Evolutionary conservation across 2,113 vertebrate genomes (phyloP).

Genomic region (Sitta europaea): DNA sequence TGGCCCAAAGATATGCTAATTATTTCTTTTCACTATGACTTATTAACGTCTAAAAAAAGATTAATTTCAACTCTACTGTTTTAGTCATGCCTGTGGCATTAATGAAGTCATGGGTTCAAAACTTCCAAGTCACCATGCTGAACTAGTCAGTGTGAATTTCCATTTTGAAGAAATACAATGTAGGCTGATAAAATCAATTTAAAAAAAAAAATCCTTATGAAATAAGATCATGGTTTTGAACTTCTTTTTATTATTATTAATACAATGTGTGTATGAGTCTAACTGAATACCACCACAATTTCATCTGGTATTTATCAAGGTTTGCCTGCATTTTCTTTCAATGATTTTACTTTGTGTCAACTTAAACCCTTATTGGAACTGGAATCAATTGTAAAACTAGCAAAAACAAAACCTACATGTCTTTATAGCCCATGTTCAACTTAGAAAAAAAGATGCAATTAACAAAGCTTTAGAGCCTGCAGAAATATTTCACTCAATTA

Average conservation of each 20-base stretch:
- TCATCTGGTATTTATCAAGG: constrained; percentile 63
- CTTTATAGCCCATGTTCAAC: constrained; percentile 18
- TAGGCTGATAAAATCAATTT: constrained; percentile 44
- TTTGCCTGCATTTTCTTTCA: constrained; percentile 55
- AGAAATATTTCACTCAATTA: constrained; percentile 28
- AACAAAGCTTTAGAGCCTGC: neutral
- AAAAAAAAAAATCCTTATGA: constrained; percentile 16
- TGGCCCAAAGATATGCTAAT: constrained; percentile 44
- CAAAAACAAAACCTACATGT: constrained; percentile 36
- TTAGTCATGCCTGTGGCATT: constrained; percentile 34
- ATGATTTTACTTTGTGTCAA: constrained; percentile 61
- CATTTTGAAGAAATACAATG: constrained; percentile 33
- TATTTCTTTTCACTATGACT: constrained; percentile 30
- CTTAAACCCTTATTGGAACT: constrained; percentile 50
- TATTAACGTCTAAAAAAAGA: constrained; percentile 34
- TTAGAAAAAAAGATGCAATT: constrained; percentile 28
- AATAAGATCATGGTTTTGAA: constrained; percentile 63
- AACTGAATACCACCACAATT: constrained; percentile 48
- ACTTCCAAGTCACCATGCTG: neutral
- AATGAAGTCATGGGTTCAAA: constrained; percentile 32
- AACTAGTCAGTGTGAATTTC: constrained; percentile 28
- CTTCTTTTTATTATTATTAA: constrained; percentile 64
- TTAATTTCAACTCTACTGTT: constrained; percentile 14
- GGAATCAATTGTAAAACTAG: constrained; percentile 53
- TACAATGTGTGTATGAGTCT: constrained; percentile 48